Evolutionary conservation across 1,140 invertebrate genomes (phyloP), one percentile per base, ranked within the genome.

Genomic region (Temnothorax curvispinosus): DNA sequence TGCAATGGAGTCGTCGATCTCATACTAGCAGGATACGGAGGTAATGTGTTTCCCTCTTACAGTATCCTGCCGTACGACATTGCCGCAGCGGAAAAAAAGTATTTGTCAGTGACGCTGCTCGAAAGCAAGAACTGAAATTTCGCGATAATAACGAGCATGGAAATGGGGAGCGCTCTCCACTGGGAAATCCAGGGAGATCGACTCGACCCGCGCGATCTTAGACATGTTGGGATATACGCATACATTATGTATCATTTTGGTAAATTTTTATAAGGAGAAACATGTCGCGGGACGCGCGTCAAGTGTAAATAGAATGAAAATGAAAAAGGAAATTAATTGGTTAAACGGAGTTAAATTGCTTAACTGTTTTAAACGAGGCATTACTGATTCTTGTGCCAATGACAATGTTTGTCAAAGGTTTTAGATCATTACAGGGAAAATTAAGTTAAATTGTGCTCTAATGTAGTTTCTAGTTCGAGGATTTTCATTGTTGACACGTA

Each of bases 211-310:
- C 50, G 50, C 21, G 35, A 69, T 47, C 15, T 50, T 50, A 62
- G 18, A 35, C 27, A n/a, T 32, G 38, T 27, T 27, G 41, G 9
- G 3, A 74, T 41, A 27, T 18, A 62, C 18, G 15, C 21, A 65
- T 27, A 38, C 15, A 82, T 56, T 74, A 47, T 47, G 18, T 50
- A 84, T 74, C 47, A 7, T 84, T 71, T 84, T 84, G 38, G 52
- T 82, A 60, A 84, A 75, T 75, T 67, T 84, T 84, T 84, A 82
- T 74, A 84, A 74, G 38, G 54, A 54, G 54, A 74, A 74, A 44
- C 56, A 21, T 62, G 54, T 74, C 54, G 13, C 9, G 27, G 38
- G n/a, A 35, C 13, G 41, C 54, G 32, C 41, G n/a, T 47, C 6
- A 60, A 2, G 6, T 84, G 54, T 84, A 84, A 84, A 60, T 84